These are phyloP conservation scores for Hepsetus odoe DNA, from an alignment of 2,113 vertebrate species.

Conservation along the genomic window DNA sequence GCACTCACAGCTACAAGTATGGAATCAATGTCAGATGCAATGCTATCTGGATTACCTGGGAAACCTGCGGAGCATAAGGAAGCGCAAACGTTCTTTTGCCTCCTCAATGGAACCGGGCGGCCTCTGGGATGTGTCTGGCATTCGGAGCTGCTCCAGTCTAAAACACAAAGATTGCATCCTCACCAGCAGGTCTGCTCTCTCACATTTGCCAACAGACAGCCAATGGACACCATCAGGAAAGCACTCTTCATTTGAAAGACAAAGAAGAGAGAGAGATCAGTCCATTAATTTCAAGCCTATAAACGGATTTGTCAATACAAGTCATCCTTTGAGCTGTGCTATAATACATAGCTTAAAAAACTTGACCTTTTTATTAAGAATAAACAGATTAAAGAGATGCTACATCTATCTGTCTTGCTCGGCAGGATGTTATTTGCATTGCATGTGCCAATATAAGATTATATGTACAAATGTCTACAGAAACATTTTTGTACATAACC, in stretches of 20 bases:
- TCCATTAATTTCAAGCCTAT: not conserved
- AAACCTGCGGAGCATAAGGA: constrained; percentile 84
- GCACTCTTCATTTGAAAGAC: constrained; percentile 71
- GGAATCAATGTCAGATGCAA: no score
- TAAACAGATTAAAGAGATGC: no score
- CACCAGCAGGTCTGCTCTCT: constrained; percentile 88
- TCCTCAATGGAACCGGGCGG: constrained; percentile 89
- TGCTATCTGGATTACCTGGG: constrained; percentile 75
- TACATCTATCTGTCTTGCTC: no score
- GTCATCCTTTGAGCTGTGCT: no score
- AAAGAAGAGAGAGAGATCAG: not conserved
- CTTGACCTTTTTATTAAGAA: no score
- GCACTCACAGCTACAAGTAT: no score
- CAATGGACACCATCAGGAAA: constrained; percentile 94
- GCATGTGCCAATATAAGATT: no score
- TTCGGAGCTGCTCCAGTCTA: constrained; percentile 84
- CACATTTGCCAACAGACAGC: constrained; percentile 92
- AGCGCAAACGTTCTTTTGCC: constrained; percentile 91
- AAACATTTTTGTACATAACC: no score
- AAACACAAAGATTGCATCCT: constrained; percentile 93
- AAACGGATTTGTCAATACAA: no score
- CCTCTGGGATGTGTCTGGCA: constrained; percentile 75
- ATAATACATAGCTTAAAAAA: no score
- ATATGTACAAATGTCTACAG: no score
- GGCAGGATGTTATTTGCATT: no score